Evolutionary conservation across 2,888 invertebrate genomes (phyloP).

Genomic region (Diaphora mendica): DNA sequence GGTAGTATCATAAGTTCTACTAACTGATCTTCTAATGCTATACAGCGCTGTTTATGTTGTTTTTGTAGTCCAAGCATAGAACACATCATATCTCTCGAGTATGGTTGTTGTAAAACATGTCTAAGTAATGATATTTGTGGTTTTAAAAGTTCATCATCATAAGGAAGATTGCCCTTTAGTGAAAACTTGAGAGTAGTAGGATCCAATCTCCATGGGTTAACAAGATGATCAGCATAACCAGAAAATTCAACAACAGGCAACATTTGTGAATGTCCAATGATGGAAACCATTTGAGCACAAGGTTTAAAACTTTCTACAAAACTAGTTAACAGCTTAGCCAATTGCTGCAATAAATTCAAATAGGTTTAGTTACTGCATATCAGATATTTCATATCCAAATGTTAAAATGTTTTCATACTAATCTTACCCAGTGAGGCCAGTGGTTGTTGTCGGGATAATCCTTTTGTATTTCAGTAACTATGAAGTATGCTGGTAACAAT

Average conservation of each 20-base stretch:
- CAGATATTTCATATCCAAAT: not conserved
- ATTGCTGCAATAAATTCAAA: conserved; percentile 87
- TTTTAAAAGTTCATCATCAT: conserved; percentile 94
- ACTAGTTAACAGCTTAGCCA: conserved; percentile 93
- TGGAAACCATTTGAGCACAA: conserved; percentile 98
- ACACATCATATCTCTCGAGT: conserved; percentile 98
- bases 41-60: conserved; percentile 95
- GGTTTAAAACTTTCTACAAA: conserved; percentile 97
- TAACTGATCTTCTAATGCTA: conserved; percentile 96
- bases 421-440: conserved; percentile 96
- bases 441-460: conserved; percentile 92
- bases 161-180: conserved; percentile 92
- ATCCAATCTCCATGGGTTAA: conserved; percentile 97
- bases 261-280: conserved; percentile 96
- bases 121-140: conserved; percentile 95
- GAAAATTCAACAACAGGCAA: conserved; percentile 97
- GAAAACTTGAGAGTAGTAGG: conserved; percentile 90
- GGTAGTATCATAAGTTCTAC: conserved; percentile 96
- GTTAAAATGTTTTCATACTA: not conserved
- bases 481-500: conserved; percentile 96
- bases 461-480: conserved; percentile 98
- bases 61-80: conserved; percentile 97
- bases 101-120: conserved; percentile 97
- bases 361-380: conserved; percentile 5
- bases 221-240: conserved; percentile 95